Evolutionary conservation across 2,888 invertebrate species (phyloP).

Genomic region (Eilema griseolum): DNA sequence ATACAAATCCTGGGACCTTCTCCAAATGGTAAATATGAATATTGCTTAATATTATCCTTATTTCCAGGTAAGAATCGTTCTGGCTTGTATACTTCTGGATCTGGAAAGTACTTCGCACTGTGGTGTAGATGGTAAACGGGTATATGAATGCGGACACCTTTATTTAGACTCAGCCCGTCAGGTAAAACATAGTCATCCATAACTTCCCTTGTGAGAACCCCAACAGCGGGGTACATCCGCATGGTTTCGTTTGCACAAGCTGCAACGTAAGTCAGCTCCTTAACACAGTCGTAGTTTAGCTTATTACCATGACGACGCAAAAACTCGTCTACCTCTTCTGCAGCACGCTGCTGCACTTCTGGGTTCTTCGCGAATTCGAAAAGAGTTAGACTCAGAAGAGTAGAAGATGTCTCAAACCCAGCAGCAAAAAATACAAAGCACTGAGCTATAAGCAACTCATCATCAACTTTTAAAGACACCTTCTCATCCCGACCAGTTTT

Average conservation of each 20-base stretch:
- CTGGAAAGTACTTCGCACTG: constrained; percentile 56
- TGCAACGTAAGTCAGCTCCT: constrained; percentile 61
- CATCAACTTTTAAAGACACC: constrained; percentile 57
- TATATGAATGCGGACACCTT: constrained; percentile 56
- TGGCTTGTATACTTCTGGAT: constrained; percentile 58
- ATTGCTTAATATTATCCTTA: constrained; percentile 51
- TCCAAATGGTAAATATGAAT: constrained; percentile 63
- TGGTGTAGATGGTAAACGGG: constrained; percentile 59
- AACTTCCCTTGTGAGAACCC: constrained; percentile 63
- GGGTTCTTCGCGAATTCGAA: constrained; percentile 64
- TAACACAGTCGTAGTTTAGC: constrained; percentile 59
- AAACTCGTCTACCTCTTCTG: constrained; percentile 61
- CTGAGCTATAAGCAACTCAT: constrained; percentile 80
- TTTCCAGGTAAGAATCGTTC: constrained; percentile 59
- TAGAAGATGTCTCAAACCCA: constrained; percentile 67
- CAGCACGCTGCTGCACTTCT: constrained; percentile 48
- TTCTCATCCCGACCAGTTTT: constrained; percentile 46
- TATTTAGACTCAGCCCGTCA: constrained; percentile 36
- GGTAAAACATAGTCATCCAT: constrained; percentile 45
- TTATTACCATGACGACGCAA: constrained; percentile 48
- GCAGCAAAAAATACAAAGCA: constrained; percentile 79
- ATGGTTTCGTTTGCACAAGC: constrained; percentile 66
- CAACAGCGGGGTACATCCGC: constrained; percentile 32
- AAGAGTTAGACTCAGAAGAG: constrained; percentile 28
- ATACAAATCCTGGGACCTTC: constrained; percentile 41